phyloP scores from a whole-genome alignment of 2,113 vertebrate species.

The Struthio camelus region DNA sequence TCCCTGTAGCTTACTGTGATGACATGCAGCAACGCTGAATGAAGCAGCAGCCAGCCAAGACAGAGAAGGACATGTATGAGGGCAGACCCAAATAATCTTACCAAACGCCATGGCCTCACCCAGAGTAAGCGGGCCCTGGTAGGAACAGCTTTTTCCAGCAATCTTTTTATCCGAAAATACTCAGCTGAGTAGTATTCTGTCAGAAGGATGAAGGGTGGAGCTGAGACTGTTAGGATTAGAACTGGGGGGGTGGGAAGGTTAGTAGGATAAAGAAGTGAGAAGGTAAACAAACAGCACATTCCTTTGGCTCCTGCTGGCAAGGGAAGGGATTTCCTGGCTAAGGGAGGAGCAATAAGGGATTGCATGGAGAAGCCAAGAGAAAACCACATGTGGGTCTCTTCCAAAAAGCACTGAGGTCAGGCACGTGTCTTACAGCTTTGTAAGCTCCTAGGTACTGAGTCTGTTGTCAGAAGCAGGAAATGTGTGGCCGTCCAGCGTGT shows the following conservation, averaged over 20 bases:
- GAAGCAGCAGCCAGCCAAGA: not conserved
- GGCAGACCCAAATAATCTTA: not conserved
- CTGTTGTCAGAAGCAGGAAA: not conserved
- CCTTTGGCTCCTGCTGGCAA: conserved; percentile 17
- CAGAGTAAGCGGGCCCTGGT: not conserved
- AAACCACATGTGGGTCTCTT: conserved; percentile 28
- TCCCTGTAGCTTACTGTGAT: not conserved
- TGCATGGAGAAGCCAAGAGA: conserved; percentile 22
- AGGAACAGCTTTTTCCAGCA: not conserved
- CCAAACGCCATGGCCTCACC: not conserved
- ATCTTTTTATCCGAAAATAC: not conserved
- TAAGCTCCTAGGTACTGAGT: not conserved
- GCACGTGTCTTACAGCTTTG: not conserved
- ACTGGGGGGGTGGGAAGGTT: not conserved
- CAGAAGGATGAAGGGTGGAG: conserved; percentile 24
- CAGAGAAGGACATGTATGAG: not conserved
- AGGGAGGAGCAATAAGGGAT: conserved; percentile 10
- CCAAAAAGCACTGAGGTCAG: conserved; percentile 20
- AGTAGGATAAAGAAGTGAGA: conserved; percentile 52
- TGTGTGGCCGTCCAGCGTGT: not conserved
- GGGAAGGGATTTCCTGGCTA: conserved; percentile 26
- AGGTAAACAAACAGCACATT: conserved; percentile 60
- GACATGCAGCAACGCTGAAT: not conserved
- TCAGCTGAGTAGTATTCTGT: not conserved
- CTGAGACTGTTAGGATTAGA: not conserved